These are phyloP conservation scores for Cephalopterus ornatus DNA, from an alignment of 2,113 vertebrate genomes.

Conservation along the genomic window DNA sequence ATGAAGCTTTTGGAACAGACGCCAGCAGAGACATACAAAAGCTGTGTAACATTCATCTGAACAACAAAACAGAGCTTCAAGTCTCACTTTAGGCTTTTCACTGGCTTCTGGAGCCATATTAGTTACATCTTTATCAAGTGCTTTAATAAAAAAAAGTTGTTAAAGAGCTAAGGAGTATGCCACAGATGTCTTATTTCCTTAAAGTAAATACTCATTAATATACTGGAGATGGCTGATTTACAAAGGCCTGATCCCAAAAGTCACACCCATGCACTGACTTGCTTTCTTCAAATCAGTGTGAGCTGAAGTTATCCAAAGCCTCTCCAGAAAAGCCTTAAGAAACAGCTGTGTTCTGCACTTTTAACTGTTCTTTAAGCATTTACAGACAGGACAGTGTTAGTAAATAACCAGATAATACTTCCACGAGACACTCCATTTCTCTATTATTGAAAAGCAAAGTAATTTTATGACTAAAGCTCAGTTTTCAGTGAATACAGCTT, in stretches of 20 bases:
- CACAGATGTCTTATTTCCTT: neutral
- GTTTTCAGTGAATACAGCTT: neutral
- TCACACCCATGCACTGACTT: neutral
- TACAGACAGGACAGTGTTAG: neutral
- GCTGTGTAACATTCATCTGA: neutral
- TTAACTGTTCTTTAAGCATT: neutral
- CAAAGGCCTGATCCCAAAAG: neutral
- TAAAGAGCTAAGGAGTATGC: neutral
- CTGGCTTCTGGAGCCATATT: neutral
- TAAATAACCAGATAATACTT: neutral
- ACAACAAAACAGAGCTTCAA: neutral
- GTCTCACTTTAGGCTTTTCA: neutral
- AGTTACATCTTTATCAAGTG: neutral
- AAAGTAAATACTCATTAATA: neutral
- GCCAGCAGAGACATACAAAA: neutral
- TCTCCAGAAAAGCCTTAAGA: neutral
- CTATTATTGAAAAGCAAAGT: neutral
- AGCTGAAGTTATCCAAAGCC: neutral
- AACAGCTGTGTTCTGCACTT: neutral
- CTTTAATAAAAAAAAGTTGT: neutral
- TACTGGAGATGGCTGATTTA: neutral
- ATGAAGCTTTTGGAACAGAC: neutral
- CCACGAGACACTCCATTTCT: neutral
- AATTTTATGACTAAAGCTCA: neutral
- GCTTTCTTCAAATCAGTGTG: neutral